Conservation (phyloP, 1,140 invertebrate genomes). For the Drosophila varians region DNA sequence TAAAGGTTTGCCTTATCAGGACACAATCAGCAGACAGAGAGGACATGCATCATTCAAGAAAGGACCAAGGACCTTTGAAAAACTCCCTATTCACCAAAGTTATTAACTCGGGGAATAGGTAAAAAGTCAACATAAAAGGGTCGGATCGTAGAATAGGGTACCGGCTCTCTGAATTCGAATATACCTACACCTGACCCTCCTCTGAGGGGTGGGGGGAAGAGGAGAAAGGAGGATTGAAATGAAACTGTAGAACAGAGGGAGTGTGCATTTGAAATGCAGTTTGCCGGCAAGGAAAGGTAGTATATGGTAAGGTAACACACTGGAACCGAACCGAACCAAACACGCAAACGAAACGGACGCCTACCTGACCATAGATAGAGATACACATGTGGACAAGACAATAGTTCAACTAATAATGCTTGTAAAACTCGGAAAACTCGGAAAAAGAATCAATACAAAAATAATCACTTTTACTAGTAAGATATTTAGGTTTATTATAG, state of each 20-base stretch:
- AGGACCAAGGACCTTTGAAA: constrained; percentile 16
- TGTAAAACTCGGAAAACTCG: no score
- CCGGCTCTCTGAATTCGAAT: not conserved
- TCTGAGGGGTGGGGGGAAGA: not conserved
- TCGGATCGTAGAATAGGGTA: no score
- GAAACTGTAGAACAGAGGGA: constrained; percentile 42
- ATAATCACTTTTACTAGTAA: no score
- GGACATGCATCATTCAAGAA: constrained; percentile 16
- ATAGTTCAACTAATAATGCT: not conserved
- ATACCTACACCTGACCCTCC: constrained; percentile 32
- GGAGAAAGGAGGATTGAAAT: constrained; percentile 9
- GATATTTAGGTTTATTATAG: no score
- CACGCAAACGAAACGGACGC: constrained; percentile 38
- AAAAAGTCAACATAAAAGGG: constrained; percentile 27
- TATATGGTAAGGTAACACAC: constrained; percentile 21
- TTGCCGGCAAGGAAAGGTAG: constrained; percentile 17
- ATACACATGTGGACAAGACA: not conserved
- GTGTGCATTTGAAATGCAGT: constrained; percentile 52
- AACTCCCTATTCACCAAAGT: not conserved
- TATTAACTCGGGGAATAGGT: constrained; percentile 9
- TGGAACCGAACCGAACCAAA: constrained; percentile 25
- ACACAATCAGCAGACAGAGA: constrained; percentile 20
- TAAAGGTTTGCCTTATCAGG: constrained; percentile 12
- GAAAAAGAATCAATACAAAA: no score
- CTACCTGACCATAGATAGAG: constrained; percentile 41